Conservation (phyloP, 2,888 invertebrate genomes). For the Parnassius glacialis region DNA sequence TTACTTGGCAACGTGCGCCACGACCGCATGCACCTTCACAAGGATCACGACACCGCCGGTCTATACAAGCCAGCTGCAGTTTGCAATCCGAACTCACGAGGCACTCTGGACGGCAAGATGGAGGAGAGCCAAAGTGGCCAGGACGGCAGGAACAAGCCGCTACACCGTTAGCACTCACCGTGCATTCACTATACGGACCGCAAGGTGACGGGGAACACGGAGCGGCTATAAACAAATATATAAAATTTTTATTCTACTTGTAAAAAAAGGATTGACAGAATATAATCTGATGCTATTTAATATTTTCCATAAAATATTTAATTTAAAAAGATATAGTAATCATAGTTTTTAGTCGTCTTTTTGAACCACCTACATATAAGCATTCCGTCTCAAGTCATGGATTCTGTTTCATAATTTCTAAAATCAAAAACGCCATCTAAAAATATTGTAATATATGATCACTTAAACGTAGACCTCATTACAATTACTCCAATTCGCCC, state of each 20-base stretch:
- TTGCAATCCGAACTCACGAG: conserved; percentile 87
- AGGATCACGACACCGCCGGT: conserved; percentile 86
- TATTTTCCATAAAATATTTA: too few relatives aligned
- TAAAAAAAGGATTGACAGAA: too few relatives aligned
- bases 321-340: too few relatives aligned
- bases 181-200: conserved; percentile 86
- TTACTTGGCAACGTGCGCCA: conserved; percentile 86
- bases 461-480: too few relatives aligned
- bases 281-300: too few relatives aligned
- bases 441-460: too few relatives aligned
- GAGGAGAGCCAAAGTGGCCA: conserved; percentile 87
- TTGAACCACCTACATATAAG: too few relatives aligned
- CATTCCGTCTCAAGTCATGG: too few relatives aligned
- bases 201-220: conserved; percentile 90
- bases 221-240: conserved; percentile 36
- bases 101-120: conserved; percentile 88
- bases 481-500: too few relatives aligned
- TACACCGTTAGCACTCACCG: conserved; percentile 70
- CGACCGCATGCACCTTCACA: conserved; percentile 88
- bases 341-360: too few relatives aligned
- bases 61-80: conserved; percentile 84
- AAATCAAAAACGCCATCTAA: too few relatives aligned
- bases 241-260: neutral
- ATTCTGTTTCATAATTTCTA: too few relatives aligned
- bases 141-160: conserved; percentile 86